A percentile compares a stretch with the other conserved stretches of the same genome.
Evolutionary conservation across 2,888 invertebrate species (phyloP).

Genomic region (Orthonychiurus folsomi): DNA sequence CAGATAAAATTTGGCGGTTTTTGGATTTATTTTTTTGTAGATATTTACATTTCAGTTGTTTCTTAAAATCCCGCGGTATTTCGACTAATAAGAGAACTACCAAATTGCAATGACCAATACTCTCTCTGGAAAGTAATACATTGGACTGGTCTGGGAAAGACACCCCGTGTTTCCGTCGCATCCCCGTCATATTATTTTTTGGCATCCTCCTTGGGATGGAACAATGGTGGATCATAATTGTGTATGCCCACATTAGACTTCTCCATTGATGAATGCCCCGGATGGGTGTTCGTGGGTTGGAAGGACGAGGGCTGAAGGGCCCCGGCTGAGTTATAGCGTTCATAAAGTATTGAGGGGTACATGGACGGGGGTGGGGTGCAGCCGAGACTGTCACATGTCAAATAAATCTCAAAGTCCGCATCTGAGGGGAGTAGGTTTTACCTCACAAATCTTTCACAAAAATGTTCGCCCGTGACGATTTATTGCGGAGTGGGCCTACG

Average conservation of each 20-base stretch:
- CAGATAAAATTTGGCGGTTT: too few relatives aligned
- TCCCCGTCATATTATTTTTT: too few relatives aligned
- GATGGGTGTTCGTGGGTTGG: constrained; percentile 5
- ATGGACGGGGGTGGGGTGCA: constrained; percentile 25
- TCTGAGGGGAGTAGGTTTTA: constrained; percentile 31
- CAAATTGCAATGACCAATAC: neutral
- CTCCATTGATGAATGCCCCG: constrained; percentile 26
- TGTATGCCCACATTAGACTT: constrained; percentile 10
- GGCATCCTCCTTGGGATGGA: too few relatives aligned
- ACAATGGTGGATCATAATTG: constrained; percentile 9
- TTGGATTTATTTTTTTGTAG: too few relatives aligned
- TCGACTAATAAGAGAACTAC: neutral
- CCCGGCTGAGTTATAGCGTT: constrained; percentile 31
- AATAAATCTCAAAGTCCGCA: constrained; percentile 38
- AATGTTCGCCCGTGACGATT: constrained; percentile 38
- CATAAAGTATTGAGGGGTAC: constrained; percentile 37
- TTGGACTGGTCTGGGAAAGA: neutral
- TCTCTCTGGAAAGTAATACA: neutral
- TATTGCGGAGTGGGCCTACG: too few relatives aligned
- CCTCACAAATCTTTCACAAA: constrained; percentile 39
- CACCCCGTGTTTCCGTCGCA: too few relatives aligned
- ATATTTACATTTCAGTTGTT: too few relatives aligned
- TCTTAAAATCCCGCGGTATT: too few relatives aligned
- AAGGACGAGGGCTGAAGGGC: constrained; percentile 15
- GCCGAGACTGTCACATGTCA: constrained; percentile 38